phyloP scores from a whole-genome alignment of 2,113 vertebrate genomes.

The Chaetura pelagica region DNA sequence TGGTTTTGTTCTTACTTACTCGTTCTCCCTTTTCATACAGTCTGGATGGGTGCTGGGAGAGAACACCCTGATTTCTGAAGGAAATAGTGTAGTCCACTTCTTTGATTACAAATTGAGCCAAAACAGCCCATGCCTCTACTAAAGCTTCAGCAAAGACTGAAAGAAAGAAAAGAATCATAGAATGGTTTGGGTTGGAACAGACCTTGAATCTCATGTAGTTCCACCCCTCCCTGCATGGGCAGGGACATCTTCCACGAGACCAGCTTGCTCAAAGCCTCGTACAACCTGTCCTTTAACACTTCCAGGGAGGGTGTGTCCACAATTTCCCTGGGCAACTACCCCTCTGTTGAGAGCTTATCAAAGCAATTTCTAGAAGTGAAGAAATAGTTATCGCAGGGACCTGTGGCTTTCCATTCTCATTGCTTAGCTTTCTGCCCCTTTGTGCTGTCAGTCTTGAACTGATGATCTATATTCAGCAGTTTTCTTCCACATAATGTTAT shows the following conservation, averaged over 20 bases:
- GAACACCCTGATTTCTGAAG: background rate
- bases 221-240: too few relatives aligned
- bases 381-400: background rate
- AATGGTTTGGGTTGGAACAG: too few relatives aligned
- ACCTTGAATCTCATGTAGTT: too few relatives aligned
- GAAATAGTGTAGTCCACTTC: rapidly evolving
- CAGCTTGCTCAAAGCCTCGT: too few relatives aligned
- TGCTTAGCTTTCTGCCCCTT: background rate
- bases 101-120: background rate
- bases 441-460: rapidly evolving
- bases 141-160: background rate
- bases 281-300: too few relatives aligned
- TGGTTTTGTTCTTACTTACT: background rate
- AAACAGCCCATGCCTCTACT: background rate
- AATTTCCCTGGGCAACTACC: background rate
- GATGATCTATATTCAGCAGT: background rate
- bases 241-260: too few relatives aligned
- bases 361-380: background rate
- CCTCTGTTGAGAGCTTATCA: background rate
- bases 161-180: background rate
- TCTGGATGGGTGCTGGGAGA: background rate
- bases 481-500: background rate
- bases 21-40: background rate
- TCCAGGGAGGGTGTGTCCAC: too few relatives aligned
- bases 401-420: background rate